Evolutionary conservation across 2,113 vertebrate species (phyloP), one percentile per base, ranked within the genome.

Genomic region (Etheostoma spectabile): DNA sequence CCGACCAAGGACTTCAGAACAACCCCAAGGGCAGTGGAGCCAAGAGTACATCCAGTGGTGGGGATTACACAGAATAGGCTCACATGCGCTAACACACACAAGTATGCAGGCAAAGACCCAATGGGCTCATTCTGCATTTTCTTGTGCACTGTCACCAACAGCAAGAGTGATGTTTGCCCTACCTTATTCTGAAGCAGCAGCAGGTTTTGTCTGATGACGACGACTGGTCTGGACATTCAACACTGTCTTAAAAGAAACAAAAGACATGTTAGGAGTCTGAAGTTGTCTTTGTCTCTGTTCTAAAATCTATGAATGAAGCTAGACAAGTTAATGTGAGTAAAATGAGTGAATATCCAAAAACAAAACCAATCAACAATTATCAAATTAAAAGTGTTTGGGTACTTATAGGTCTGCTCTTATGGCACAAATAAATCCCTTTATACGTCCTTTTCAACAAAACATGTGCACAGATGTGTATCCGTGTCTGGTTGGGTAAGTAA

Each of bases 161-260:
- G 56, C 4, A 67, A 56, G 24, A 53, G 38, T 24, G 15, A 78
- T 38, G 33, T 64, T 79, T 48, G 30, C 73, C 88, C 66, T 87
- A 92, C 91, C 88, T 90, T 89, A 6, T 68, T 59, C 59, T 77
- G 49, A 59, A 72, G 64, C 53, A 33, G 64, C 63, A 59, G 59
- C 27, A 18, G 46, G 27, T 24, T 68, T 87, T 74, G 30, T 76
- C 57, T 42, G 62, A 49, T 48, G 69, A 80, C 15, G 66, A 42
- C 21, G 15, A 30, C 45, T 55, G 56, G 38, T 51, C 45, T 38
- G 21, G 53, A 77, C 3, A 7, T 66, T 84, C 66, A 77, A 13
- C 0, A 2, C 57, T 21, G 48, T 53, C 35, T 48, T 59, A 22
- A 68, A 85, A 70, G 35, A 83, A 71, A 83, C 15, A 83, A 56